Evolutionary conservation across 35 echinoderm and acorn worm genomes (phyloP), one percentile per base, ranked within the genome.

Genomic region (Ptychodera flava): DNA sequence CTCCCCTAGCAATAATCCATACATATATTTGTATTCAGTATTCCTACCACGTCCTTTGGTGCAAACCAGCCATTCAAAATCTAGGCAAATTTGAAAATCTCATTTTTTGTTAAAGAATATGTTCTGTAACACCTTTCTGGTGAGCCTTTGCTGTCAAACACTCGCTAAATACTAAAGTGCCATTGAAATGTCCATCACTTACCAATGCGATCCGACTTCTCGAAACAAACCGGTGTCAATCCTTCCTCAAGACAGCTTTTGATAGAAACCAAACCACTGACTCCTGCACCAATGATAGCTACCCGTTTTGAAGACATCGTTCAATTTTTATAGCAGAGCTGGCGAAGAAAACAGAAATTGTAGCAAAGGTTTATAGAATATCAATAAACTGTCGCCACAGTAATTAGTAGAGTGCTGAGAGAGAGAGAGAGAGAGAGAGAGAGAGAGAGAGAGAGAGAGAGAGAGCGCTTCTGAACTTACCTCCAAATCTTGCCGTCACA

Each of bases 401-500:
- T 64, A 64, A 64, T 12, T 12, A 64, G 22, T 64, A 22, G 6
- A 64, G 22, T 64, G 22, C 45, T 64, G 6, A 80, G 2, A 80
- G 79, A 12, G n/a, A 80, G n/a, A 77, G 76, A 77, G 76, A 77
- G 76, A 77, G 76, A 77, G 76, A 77, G 76, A 77, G 76, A 77
- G 76, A 77, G 76, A 77, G 76, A 77, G 76, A 77, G 76, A 77
- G 76, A 77, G 76, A 77, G 76, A 77, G 76, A 77, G 76, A 77
- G 76, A 77, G 76, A 77, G 76, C 15, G 76, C 6, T 64, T 64
- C 22, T 64, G 45, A 64, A n/a, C n/a, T n/a, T n/a, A n/a, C n/a
- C n/a, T n/a, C n/a, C n/a, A n/a, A n/a, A n/a, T 6, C 6, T 64
- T 64, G 6, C 6, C 22, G 45, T n/a, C n/a, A n/a, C n/a, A n/a